Base-by-base conservation (phyloP, 2,888 invertebrate genomes). In the Smittia sp. region DNA sequence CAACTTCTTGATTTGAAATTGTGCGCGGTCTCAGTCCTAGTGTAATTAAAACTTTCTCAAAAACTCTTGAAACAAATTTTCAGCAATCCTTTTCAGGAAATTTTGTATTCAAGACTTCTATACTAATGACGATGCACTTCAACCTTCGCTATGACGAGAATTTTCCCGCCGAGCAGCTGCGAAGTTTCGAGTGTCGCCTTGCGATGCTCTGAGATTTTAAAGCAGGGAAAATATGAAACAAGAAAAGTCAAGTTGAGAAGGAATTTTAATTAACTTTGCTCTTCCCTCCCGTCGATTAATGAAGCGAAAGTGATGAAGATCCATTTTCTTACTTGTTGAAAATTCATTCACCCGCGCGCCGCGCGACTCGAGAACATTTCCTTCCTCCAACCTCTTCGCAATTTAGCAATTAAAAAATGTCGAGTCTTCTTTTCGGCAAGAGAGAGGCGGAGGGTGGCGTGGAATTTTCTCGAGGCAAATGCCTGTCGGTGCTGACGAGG, bases 251-350 rank as follows among this genome's bases (percentile, higher is more conserved):
- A 13, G 54, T 24, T 27, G 25, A 54, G 52, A 24, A 62, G 62
- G 72, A 72, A 72, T 72, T 72, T 72, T 72, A 72, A 72, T 72
- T 72, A 72, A 72, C 72, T 46, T 58, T 24, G 2, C 52, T 24
- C 63, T 27, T 24, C 62, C 24, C 70, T 11, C 24, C 69, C 46
- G 25, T 72, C 72, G 38, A 62, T 62, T 72, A 72, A 72, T 72
- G 72, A 72, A 72, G 72, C 72, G 62, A 24, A 63, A 54, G 54
- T 69, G 69, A 69, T 54, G 62, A 72, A 72, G 72, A 72, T 72
- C 72, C 72, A 62, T 39, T 72, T 72, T 52, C 39, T 39, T 62
- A 72, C 72, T 72, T 72, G 72, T 72, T 72, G 72, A 72, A 72
- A 72, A 58, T 72, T 72, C 72, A 38, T 62, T 72, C 72, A 58